These are phyloP conservation scores for Leucania comma DNA, from an alignment of 2,888 invertebrate genomes.

Conservation along the genomic window DNA sequence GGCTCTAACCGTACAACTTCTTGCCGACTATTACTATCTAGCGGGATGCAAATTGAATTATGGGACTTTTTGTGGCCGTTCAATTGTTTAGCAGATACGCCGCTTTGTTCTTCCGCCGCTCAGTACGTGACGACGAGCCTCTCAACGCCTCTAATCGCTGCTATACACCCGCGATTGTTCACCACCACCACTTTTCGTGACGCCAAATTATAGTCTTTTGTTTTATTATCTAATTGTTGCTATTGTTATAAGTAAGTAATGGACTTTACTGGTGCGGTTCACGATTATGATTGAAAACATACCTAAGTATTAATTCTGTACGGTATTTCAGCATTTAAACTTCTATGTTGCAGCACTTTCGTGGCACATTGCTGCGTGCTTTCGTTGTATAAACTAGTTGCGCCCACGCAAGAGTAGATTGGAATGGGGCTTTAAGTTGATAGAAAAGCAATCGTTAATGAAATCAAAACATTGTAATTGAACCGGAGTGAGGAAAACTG, in stretches of 20 bases:
- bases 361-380: conserved; percentile 8
- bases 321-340: conserved; percentile 39
- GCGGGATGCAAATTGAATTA: conserved; percentile 91
- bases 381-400: conserved; percentile 35
- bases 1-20: conserved; percentile 83
- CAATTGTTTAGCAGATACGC: conserved; percentile 83
- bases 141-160: conserved; percentile 85
- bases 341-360: conserved; percentile 8
- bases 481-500: conserved; percentile 19
- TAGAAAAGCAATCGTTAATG: conserved; percentile 23
- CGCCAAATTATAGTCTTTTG: conserved; percentile 88
- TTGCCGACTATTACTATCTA: conserved; percentile 85
- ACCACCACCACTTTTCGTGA: conserved; percentile 84
- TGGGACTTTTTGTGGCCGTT: conserved; percentile 88
- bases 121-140: conserved; percentile 88
- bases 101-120: conserved; percentile 87
- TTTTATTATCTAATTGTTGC: conserved; percentile 88
- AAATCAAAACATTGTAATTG: conserved; percentile 29
- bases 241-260: conserved; percentile 85
- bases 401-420: conserved; percentile 5
- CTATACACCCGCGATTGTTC: conserved; percentile 80
- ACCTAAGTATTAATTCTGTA: conserved; percentile 44
- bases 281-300: conserved; percentile 69
- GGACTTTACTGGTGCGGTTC: conserved; percentile 74
- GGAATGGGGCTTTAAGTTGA: background rate